Evolutionary conservation across 2,888 invertebrate species (phyloP).

Genomic region (Phymatocera aterrima): DNA sequence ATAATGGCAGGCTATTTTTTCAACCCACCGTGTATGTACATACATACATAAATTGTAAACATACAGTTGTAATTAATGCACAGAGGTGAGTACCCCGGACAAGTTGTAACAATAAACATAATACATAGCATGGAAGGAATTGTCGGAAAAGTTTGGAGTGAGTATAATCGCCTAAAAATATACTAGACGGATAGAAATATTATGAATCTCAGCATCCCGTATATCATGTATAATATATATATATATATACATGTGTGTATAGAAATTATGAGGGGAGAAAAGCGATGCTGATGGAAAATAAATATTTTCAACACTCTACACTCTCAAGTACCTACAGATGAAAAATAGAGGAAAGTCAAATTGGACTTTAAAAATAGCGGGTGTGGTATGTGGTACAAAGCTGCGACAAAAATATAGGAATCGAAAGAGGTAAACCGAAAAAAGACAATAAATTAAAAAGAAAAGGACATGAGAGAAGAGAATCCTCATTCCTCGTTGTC

Average conservation of each 20-base stretch:
- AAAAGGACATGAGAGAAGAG: background rate
- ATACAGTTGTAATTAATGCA: no score
- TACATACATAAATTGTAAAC: no score
- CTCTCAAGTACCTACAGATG: background rate
- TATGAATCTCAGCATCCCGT: background rate
- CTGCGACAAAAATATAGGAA: background rate
- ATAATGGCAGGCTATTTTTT: no score
- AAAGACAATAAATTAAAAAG: background rate
- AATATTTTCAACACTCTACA: background rate
- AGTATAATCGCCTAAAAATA: background rate
- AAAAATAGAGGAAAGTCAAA: background rate
- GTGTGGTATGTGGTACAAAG: background rate
- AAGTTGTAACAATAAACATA: no score
- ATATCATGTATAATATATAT: background rate
- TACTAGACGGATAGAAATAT: background rate
- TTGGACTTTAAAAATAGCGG: no score
- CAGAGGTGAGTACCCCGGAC: no score
- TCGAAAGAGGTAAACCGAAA: background rate
- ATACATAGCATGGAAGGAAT: no score
- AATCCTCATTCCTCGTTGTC: background rate
- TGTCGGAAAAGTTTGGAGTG: no score
- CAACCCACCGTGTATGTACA: no score
- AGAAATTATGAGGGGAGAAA: background rate
- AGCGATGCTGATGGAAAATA: constrained; percentile 15
- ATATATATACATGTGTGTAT: background rate